Base-by-base conservation (phyloP, 2,797 vertebrate species). In the Danio albolineatus region DNA sequence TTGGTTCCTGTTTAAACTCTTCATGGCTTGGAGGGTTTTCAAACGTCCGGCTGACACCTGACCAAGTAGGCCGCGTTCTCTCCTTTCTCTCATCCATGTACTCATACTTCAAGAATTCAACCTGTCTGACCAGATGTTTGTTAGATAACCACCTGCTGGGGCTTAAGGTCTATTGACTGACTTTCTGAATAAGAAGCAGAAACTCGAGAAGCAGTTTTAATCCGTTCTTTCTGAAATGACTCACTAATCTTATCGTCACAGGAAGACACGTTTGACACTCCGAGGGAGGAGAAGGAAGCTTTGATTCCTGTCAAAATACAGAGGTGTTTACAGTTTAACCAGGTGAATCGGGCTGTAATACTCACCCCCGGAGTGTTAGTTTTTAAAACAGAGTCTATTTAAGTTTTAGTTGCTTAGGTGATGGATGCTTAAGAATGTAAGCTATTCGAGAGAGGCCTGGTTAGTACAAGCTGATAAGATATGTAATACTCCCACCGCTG, bases 381-480 rank as follows among this genome's bases (percentile, higher is more conserved):
- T 74, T 80, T 54, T 56, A 28, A 51, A 83, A 44, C 54, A 28
- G 17, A 13, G 12, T 46, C 13, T 65, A 19, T 75, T 41, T 53
- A 60, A 69, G 39, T 79, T 76, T 82, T 66, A 70, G 80, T 72
- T 80, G 64, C 38, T 76, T 72, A 86, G 74, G 80, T 83, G 73
- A 82, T 65, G 59, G 85, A 82, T 79, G 87, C 65, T 44, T 71
- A 80, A 84, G 89, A 90, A 91, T 92, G 87, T 88, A 46, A 89
- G 79, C 84, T 84, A 91, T 90, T 86, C 85, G 41, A 81, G 86
- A 85, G 64, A 48, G 83, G 82, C 79, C 69, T 86, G 85, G 67
- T 86, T 84, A 84, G 82, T 76, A 85, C 80, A 71, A 82, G 74
- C 60, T 73, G 82, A 88, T 87, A 78, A 86, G 85, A 89, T 80